A percentile compares a stretch with the other conserved stretches of the same genome.
Conservation (phyloP, 2,888 invertebrate species). For the Unio delphinus region DNA sequence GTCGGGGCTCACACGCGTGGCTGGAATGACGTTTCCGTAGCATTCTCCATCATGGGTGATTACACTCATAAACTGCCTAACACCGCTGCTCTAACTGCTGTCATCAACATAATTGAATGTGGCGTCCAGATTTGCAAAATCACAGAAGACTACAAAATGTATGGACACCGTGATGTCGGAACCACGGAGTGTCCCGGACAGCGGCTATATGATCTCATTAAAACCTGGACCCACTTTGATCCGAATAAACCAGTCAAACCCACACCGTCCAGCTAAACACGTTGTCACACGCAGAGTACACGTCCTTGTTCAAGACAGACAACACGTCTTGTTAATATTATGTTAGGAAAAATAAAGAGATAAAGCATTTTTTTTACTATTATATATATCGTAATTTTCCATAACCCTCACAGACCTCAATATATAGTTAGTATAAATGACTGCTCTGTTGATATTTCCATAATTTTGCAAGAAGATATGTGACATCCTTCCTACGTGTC, state of each 20-base stretch:
- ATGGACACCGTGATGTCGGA: constrained; percentile 58
- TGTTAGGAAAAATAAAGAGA: too few relatives aligned
- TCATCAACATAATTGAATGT: constrained; percentile 52
- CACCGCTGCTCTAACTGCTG: constrained; percentile 39
- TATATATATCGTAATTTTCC: too few relatives aligned
- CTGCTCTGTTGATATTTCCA: too few relatives aligned
- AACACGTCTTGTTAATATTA: too few relatives aligned
- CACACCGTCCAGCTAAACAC: constrained; percentile 9
- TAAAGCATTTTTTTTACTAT: too few relatives aligned
- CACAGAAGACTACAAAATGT: constrained; percentile 44
- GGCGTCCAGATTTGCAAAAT: constrained; percentile 52
- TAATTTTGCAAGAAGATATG: too few relatives aligned
- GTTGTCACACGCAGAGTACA: too few relatives aligned
- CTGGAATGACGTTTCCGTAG: constrained; percentile 74
- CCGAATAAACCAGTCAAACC: constrained; percentile 28
- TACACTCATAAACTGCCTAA: constrained; percentile 54
- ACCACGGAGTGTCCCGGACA: constrained; percentile 57
- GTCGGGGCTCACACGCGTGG: constrained; percentile 81
- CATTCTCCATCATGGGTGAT: constrained; percentile 64
- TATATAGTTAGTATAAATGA: too few relatives aligned
- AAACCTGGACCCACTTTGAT: constrained; percentile 46
- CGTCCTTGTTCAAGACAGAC: too few relatives aligned
- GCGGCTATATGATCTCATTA: constrained; percentile 45
- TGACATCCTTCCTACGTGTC: too few relatives aligned
- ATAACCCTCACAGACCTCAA: too few relatives aligned